Conservation (phyloP, 2,888 invertebrate genomes). For the Acrobasis repandana region DNA sequence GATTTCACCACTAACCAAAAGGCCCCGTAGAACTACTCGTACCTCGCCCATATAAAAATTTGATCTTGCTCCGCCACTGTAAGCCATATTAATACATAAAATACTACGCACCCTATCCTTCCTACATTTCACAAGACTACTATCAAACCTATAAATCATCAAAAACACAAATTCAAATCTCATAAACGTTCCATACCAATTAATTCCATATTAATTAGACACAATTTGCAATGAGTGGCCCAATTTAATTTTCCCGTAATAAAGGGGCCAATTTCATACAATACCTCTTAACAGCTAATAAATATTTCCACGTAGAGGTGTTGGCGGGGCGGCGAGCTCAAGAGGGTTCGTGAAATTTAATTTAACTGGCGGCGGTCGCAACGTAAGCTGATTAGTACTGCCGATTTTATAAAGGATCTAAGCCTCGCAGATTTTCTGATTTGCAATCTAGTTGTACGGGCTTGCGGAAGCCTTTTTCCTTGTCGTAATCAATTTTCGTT, state of each 20-base stretch:
- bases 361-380: slow-evolving; percentile 16
- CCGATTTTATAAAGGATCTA: slow-evolving; percentile 16
- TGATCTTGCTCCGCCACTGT: too few species aligned
- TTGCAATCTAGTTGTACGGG: slow-evolving; percentile 11
- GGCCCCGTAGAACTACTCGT: too few species aligned
- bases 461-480: background rate
- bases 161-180: too few species aligned
- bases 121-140: too few species aligned
- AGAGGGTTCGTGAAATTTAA: slow-evolving; percentile 11
- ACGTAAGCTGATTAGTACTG: slow-evolving; percentile 21
- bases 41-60: too few species aligned
- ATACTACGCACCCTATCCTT: too few species aligned
- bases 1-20: too few species aligned
- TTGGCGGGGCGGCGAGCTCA: slow-evolving; percentile 4
- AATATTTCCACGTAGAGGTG: slow-evolving; percentile 26
- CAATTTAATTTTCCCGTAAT: slow-evolving; percentile 22
- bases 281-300: slow-evolving; percentile 28
- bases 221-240: slow-evolving; percentile 27
- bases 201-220: slow-evolving; percentile 21
- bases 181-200: background rate
- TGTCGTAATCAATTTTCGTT: background rate
- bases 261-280: slow-evolving; percentile 22
- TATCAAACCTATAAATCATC: too few species aligned
- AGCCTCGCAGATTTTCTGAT: slow-evolving; percentile 10
- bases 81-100: too few species aligned